Conservation (phyloP, 2,113 vertebrate genomes). For the Corynorhinus townsendii region DNA sequence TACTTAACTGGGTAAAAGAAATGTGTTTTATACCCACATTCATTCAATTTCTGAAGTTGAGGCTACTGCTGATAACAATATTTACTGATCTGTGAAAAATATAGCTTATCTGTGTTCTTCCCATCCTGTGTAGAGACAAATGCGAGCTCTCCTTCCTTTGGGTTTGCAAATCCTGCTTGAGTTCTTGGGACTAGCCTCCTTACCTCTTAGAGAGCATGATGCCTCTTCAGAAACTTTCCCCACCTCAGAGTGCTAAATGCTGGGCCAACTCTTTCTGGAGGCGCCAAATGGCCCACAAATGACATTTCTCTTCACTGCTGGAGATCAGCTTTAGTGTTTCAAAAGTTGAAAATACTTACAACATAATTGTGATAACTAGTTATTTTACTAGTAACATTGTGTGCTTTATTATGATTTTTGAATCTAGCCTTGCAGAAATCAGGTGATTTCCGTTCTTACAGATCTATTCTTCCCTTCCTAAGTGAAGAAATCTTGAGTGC, state of each 20-base stretch:
- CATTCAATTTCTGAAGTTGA: constrained; percentile 1
- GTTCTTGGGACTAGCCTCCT: background rate
- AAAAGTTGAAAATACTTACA: background rate
- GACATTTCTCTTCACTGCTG: background rate
- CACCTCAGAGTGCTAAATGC: background rate
- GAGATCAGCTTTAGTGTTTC: background rate
- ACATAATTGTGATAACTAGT: background rate
- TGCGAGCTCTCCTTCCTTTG: background rate
- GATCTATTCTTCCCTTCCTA: background rate
- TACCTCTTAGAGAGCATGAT: background rate
- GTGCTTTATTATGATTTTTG: background rate
- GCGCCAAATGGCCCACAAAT: background rate
- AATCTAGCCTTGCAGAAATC: background rate
- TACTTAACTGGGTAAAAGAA: background rate
- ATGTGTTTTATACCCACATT: background rate
- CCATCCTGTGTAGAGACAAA: background rate
- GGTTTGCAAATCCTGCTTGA: background rate
- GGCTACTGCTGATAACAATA: background rate
- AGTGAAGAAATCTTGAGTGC: background rate
- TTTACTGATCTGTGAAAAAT: constrained; percentile 5
- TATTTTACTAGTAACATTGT: background rate
- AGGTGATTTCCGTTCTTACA: background rate
- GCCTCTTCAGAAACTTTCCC: background rate
- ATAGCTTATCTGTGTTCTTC: background rate
- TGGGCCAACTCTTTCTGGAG: background rate